These are phyloP conservation scores for Ceratosolen fusciceps DNA, from an alignment of 1,140 invertebrate species.

Conservation along the genomic window DNA sequence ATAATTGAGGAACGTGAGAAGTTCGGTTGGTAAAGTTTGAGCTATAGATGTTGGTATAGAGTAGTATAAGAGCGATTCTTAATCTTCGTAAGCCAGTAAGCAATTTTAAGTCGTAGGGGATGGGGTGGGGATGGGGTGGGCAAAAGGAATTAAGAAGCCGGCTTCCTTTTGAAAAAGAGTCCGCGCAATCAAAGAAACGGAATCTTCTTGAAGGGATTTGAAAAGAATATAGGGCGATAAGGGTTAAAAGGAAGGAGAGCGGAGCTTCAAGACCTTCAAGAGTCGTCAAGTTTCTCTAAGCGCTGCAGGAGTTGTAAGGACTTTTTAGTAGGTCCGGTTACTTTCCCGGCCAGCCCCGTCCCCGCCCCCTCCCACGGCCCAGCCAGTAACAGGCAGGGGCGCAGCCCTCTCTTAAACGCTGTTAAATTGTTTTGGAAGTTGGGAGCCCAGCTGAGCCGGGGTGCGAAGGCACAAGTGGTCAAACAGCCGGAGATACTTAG, in stretches of 20 bases:
- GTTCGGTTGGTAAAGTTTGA: too few relatives aligned
- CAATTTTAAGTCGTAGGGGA: slow-evolving; percentile 3
- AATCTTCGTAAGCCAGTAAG: slow-evolving; percentile 22
- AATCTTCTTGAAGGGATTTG: slow-evolving; percentile 21
- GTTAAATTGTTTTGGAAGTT: slow-evolving; percentile 58
- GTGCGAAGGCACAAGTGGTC: neutral
- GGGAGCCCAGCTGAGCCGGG: too few relatives aligned
- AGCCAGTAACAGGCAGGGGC: too few relatives aligned
- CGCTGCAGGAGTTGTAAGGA: slow-evolving; percentile 64
- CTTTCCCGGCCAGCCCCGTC: slow-evolving; percentile 44
- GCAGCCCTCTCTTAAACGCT: too few relatives aligned
- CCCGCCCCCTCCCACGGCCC: slow-evolving; percentile 58
- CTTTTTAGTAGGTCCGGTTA: slow-evolving; percentile 60
- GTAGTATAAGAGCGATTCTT: too few relatives aligned
- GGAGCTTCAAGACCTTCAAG: slow-evolving; percentile 42
- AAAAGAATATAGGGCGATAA: slow-evolving; percentile 11
- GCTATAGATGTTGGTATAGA: too few relatives aligned
- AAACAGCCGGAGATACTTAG: neutral
- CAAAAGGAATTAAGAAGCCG: too few relatives aligned
- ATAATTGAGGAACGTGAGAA: too few relatives aligned
- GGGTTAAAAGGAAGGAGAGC: slow-evolving; percentile 42
- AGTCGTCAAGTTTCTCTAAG: slow-evolving; percentile 55
- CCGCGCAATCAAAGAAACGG: slow-evolving; percentile 24
- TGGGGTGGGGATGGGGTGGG: too few relatives aligned
- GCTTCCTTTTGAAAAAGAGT: slow-evolving; percentile 8